Conservation (phyloP, 2,888 invertebrate genomes). For the Baronia brevicornis region DNA sequence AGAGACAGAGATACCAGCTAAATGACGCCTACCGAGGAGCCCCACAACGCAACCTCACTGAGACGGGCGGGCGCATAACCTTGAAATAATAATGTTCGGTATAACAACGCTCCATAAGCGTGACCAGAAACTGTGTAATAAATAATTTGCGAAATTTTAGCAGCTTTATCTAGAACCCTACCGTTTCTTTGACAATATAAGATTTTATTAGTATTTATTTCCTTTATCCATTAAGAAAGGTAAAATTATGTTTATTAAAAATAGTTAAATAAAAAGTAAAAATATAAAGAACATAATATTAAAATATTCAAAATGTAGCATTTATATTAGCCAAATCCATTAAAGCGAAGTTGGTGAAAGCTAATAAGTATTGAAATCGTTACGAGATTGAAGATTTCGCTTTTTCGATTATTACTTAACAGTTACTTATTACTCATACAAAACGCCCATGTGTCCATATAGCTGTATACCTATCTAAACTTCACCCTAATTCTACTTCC, state of each 20-base stretch:
- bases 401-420: conserved; percentile 69
- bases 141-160: conserved; percentile 59
- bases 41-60: conserved; percentile 73
- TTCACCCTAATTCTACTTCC: conserved; percentile 12
- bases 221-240: too few relatives aligned
- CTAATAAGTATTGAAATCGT: conserved; percentile 53
- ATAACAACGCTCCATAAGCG: conserved; percentile 74
- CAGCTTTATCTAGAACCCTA: conserved; percentile 10
- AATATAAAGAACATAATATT: too few relatives aligned
- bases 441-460: conserved; percentile 7
- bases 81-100: conserved; percentile 76
- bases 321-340: conserved; percentile 34
- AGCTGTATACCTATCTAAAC: conserved; percentile 7
- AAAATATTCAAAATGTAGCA: too few relatives aligned
- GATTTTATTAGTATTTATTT: too few relatives aligned
- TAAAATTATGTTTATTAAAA: too few relatives aligned
- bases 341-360: conserved; percentile 59
- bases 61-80: conserved; percentile 69
- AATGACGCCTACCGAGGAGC: conserved; percentile 72
- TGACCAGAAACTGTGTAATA: conserved; percentile 71
- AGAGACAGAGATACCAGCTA: conserved; percentile 66
- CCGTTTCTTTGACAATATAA: too few relatives aligned
- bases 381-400: conserved; percentile 63
- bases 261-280: too few relatives aligned
- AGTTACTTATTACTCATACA: conserved; percentile 57